A percentile compares a stretch with the other conserved stretches of the same genome.
Conservation (phyloP, 2,797 vertebrate species). For the Notolepis coatsorum region DNA sequence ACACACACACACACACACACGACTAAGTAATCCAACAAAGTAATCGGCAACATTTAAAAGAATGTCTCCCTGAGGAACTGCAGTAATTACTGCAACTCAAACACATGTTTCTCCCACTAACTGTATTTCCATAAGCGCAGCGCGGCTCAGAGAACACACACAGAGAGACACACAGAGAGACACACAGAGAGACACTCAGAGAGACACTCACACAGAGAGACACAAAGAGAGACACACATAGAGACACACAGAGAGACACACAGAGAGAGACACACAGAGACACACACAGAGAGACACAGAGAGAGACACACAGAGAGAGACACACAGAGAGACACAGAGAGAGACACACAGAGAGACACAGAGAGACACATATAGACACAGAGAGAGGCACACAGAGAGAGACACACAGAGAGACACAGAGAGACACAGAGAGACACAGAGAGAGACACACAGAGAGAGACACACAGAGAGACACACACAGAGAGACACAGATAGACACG, state of each 20-base stretch:
- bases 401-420: conserved; percentile 1
- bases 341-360: neutral
- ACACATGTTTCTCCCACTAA: conserved; percentile 61
- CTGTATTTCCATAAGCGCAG: conserved; percentile 71
- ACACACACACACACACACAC: conserved; percentile 2
- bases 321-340: conserved; percentile 28
- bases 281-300: neutral
- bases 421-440: neutral
- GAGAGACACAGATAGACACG: neutral
- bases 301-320: neutral
- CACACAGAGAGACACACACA: conserved; percentile 26
- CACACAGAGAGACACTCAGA: neutral
- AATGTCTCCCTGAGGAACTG: conserved; percentile 63
- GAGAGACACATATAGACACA: neutral
- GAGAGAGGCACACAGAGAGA: too few species aligned
- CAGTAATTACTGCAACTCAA: conserved; percentile 75
- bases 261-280: conserved; percentile 13
- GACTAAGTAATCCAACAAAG: conserved; percentile 69
- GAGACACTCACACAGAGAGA: neutral
- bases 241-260: neutral
- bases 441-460: neutral
- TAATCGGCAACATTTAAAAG: conserved; percentile 72
- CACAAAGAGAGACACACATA: conserved; percentile 26
- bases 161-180: neutral
- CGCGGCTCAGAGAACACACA: conserved; percentile 24